A percentile compares a stretch with the other conserved stretches of the same genome.
These are phyloP conservation scores for Brachyrhaphis roseni DNA, from an alignment of 2,797 vertebrate genomes.

Conservation along the genomic window DNA sequence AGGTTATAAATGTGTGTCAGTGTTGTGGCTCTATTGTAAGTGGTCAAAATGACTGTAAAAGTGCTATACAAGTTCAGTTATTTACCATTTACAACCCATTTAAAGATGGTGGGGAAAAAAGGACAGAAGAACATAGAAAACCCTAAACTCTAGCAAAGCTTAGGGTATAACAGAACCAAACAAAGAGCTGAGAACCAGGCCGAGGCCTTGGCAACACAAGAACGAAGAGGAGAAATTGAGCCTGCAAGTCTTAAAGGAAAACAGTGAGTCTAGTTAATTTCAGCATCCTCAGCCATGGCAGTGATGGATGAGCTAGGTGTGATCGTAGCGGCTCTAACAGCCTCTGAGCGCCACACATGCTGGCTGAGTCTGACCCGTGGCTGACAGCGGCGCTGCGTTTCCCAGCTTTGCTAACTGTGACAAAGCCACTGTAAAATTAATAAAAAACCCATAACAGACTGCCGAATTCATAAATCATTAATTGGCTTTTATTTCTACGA, in stretches of 20 bases:
- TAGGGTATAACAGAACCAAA: constrained; percentile 7
- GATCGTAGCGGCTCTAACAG: constrained; percentile 60
- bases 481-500: constrained; percentile 33
- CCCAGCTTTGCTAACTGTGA: constrained; percentile 45
- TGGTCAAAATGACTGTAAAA: no score
- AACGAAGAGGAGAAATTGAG: constrained; percentile 37
- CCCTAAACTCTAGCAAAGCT: constrained; percentile 22
- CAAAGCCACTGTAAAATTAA: constrained; percentile 27
- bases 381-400: constrained; percentile 54
- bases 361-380: constrained; percentile 62
- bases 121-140: constrained; percentile 34
- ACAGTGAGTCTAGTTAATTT: constrained; percentile 74
- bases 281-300: constrained; percentile 74
- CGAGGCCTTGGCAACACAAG: constrained; percentile 41
- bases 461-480: constrained; percentile 44
- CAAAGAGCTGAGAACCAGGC: constrained; percentile 52
- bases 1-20: no score
- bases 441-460: constrained; percentile 25
- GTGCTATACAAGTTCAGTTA: neutral
- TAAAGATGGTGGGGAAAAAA: constrained; percentile 42
- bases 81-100: constrained; percentile 46
- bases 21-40: no score
- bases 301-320: constrained; percentile 76
- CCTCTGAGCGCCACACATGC: constrained; percentile 55
- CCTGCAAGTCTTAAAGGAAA: constrained; percentile 49